These are phyloP conservation scores for Drosophila acutilabella DNA, from an alignment of 2,888 invertebrate species.

Conservation along the genomic window DNA sequence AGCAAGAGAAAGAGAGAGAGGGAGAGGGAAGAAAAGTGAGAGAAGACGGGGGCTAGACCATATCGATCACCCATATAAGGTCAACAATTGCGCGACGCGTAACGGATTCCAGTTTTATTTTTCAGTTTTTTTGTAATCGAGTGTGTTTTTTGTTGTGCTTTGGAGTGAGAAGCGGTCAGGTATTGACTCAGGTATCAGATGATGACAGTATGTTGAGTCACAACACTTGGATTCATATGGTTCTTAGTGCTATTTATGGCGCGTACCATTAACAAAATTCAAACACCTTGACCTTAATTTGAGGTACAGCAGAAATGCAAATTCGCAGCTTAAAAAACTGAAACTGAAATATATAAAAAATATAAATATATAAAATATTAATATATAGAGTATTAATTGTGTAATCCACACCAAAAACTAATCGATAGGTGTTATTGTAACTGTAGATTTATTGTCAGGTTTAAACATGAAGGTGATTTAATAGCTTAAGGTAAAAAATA, in stretches of 20 bases:
- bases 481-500: background rate
- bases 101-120: slow-evolving; percentile 42
- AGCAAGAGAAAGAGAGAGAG: slow-evolving; percentile 8
- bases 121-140: slow-evolving; percentile 24
- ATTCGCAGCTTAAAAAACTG: slow-evolving; percentile 6
- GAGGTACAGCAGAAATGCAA: slow-evolving; percentile 29
- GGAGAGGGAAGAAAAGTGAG: slow-evolving; percentile 1
- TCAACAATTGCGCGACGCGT: slow-evolving; percentile 39
- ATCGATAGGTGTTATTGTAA: background rate
- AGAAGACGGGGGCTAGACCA: slow-evolving; percentile 17
- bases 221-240: slow-evolving; percentile 27
- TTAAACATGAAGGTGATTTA: background rate
- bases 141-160: slow-evolving; percentile 1
- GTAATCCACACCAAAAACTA: background rate
- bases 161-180: slow-evolving; percentile 4
- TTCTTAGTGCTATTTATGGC: slow-evolving; percentile 50
- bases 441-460: background rate
- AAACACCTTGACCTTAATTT: slow-evolving; percentile 48
- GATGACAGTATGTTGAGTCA: slow-evolving; percentile 36
- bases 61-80: slow-evolving; percentile 51
- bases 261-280: slow-evolving; percentile 24
- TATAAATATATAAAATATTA: too few species aligned
- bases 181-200: slow-evolving; percentile 17
- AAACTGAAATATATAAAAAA: too few species aligned
- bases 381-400: too few species aligned